A percentile compares a stretch with the other conserved stretches of the same genome.
Evolutionary conservation across 2,888 invertebrate genomes (phyloP).

Genomic region (Limnephilus auricula): DNA sequence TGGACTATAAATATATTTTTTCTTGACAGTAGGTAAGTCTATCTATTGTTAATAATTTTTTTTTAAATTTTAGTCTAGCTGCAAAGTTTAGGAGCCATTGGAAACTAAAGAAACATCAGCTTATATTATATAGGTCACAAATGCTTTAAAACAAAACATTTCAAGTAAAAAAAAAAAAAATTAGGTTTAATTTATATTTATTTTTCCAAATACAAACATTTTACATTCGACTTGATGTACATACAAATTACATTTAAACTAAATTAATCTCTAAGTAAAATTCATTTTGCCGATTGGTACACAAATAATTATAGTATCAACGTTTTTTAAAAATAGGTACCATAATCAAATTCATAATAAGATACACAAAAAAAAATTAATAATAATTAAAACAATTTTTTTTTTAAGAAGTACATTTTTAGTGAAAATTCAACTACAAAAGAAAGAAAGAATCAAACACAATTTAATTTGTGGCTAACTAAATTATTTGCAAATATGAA

Average conservation of each 20-base stretch:
- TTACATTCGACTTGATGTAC: not conserved
- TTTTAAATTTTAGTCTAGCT: no score
- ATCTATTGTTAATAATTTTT: no score
- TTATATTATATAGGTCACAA: no score
- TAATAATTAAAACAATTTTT: not conserved
- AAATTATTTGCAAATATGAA: no score
- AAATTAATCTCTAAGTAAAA: not conserved
- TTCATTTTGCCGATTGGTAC: not conserved
- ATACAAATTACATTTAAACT: not conserved
- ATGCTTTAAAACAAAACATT: not conserved
- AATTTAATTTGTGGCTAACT: not conserved
- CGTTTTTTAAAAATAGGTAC: not conserved
- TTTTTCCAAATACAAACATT: not conserved
- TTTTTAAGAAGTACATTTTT: not conserved
- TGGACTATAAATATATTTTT: no score
- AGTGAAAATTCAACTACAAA: not conserved
- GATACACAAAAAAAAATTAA: not conserved
- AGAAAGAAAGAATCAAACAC: not conserved
- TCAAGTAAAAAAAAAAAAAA: not conserved
- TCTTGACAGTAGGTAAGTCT: no score
- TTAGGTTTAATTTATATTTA: not conserved
- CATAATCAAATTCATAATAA: not conserved
- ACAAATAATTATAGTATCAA: not conserved
- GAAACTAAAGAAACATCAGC: no score
- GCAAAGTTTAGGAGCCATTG: no score